Evolutionary conservation across 2,888 invertebrate genomes (phyloP).

Genomic region (Melanotus villosus): DNA sequence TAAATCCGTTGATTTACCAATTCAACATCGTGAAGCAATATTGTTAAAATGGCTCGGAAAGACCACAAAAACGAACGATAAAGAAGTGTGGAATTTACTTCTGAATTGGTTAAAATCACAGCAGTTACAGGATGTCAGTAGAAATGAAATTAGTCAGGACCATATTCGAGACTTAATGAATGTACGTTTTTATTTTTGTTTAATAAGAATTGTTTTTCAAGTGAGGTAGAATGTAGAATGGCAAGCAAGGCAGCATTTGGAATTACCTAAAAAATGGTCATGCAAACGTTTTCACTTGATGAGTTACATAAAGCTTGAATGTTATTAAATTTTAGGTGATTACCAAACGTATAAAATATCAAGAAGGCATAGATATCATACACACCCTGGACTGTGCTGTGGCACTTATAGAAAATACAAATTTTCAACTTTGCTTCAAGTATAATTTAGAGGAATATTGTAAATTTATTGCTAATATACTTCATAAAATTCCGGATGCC

Average conservation of each 20-base stretch:
- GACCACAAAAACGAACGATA: conserved; percentile 38
- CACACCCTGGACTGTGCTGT: conserved; percentile 8
- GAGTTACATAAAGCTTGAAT: too few species aligned
- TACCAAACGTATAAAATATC: neutral
- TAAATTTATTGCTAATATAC: conserved; percentile 50
- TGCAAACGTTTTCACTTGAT: too few species aligned
- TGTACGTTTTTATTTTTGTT: too few species aligned
- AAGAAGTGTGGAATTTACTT: conserved; percentile 53
- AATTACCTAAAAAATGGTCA: too few species aligned
- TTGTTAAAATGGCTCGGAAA: conserved; percentile 58
- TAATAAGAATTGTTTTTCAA: too few species aligned
- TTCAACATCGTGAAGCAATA: conserved; percentile 55
- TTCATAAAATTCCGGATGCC: conserved; percentile 47
- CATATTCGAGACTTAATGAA: conserved; percentile 53
- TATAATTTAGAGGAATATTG: conserved; percentile 56
- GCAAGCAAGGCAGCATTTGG: too few species aligned
- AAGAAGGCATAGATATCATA: neutral
- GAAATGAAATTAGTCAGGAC: conserved; percentile 55
- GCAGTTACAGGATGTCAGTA: conserved; percentile 56
- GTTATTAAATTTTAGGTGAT: conserved; percentile 25
- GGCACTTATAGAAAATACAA: conserved; percentile 50
- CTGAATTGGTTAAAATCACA: conserved; percentile 56
- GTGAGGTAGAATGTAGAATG: too few species aligned
- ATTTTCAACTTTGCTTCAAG: conserved; percentile 60
- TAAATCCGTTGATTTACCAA: conserved; percentile 54